These are phyloP conservation scores for Dioctria linearis DNA, from an alignment of 2,888 invertebrate genomes.

Conservation along the genomic window DNA sequence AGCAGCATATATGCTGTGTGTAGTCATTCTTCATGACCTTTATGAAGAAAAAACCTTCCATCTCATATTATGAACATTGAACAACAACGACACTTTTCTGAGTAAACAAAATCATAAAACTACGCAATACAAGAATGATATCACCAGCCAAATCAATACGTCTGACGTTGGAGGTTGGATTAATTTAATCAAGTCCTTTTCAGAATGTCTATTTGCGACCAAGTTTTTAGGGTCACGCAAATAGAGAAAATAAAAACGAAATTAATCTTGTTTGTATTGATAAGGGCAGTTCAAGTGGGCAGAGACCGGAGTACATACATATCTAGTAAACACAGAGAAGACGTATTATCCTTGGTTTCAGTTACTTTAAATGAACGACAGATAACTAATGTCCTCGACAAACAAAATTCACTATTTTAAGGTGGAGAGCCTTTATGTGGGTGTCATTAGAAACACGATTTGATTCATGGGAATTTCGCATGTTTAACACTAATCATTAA, in stretches of 20 bases:
- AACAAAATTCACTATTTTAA: background rate
- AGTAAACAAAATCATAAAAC: background rate
- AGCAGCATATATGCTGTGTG: too few relatives aligned
- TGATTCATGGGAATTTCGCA: background rate
- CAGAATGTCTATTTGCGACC: conserved; percentile 11
- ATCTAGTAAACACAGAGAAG: conserved; percentile 1
- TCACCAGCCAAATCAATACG: conserved; percentile 31
- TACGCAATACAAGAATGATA: background rate
- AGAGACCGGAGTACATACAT: background rate
- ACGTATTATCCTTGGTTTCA: background rate
- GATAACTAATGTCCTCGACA: background rate
- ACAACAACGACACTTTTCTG: background rate
- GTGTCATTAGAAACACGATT: conserved; percentile 3
- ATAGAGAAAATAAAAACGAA: conserved; percentile 39
- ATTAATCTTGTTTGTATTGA: conserved; percentile 15
- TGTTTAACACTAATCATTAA: conserved; percentile 15
- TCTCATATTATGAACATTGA: too few relatives aligned
- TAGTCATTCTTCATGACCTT: too few relatives aligned
- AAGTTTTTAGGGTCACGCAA: conserved; percentile 30
- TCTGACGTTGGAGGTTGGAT: conserved; percentile 33
- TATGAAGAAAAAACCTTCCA: too few relatives aligned
- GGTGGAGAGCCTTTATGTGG: conserved; percentile 1
- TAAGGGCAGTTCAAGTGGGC: background rate
- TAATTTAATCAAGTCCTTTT: conserved; percentile 42
- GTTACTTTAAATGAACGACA: background rate